Conservation (phyloP, 2,797 vertebrate species). For the Labroides dimidiatus region DNA sequence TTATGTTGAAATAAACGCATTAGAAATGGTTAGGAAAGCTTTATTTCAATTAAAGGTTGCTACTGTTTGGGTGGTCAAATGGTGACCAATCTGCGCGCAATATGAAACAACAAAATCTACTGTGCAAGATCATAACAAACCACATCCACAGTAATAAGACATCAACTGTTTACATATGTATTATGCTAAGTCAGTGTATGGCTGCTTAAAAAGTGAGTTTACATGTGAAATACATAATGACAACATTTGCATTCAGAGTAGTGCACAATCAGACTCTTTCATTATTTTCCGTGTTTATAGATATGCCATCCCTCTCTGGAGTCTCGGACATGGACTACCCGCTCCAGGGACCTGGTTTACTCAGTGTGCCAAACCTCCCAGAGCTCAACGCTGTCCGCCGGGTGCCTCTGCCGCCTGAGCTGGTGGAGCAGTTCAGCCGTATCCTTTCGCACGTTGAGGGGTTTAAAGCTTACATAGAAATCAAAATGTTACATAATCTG, state of each 20-base stretch:
- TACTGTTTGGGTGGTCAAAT: too few species aligned
- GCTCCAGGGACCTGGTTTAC: constrained; percentile 92
- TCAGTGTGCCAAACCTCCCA: constrained; percentile 92
- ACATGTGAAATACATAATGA: neutral
- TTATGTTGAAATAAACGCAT: neutral
- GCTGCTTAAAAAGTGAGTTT: too few species aligned
- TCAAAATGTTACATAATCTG: neutral
- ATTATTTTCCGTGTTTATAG: constrained; percentile 73
- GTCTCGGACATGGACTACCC: constrained; percentile 99
- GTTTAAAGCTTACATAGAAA: neutral
- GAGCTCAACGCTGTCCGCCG: constrained; percentile 93
- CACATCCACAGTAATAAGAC: too few species aligned
- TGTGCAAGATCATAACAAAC: too few species aligned
- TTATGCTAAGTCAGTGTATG: too few species aligned
- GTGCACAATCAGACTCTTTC: neutral
- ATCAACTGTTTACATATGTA: too few species aligned
- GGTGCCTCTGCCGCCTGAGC: constrained; percentile 95
- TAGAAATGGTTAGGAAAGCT: too few species aligned
- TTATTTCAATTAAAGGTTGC: too few species aligned
- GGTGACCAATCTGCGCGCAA: too few species aligned
- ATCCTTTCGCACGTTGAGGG: constrained; percentile 83
- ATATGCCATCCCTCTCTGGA: constrained; percentile 93
- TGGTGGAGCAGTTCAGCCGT: constrained; percentile 98
- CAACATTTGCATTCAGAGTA: neutral
- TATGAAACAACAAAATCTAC: too few species aligned